phyloP scores from a whole-genome alignment of 2,797 vertebrate genomes.

The Anguilla obscura region DNA sequence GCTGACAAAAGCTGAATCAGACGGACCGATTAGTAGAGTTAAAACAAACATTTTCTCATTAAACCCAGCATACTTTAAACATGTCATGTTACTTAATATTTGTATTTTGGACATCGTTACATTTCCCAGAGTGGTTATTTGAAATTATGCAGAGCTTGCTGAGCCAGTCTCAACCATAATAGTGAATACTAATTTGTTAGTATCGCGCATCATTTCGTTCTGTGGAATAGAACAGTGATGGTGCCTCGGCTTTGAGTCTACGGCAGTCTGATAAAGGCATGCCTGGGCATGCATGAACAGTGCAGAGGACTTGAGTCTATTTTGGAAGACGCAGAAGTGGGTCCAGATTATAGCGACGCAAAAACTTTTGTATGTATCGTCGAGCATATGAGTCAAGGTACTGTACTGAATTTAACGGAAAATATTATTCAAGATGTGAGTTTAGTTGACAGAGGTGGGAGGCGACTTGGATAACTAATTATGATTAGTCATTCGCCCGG shows the following conservation, averaged over 20 bases:
- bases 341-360: not conserved
- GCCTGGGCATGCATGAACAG: slow-evolving; percentile 27
- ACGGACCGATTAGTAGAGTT: not conserved
- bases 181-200: not conserved
- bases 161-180: not conserved
- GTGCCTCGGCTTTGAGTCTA: not conserved
- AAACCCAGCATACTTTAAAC: not conserved
- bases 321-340: not conserved
- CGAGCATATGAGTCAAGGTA: slow-evolving; percentile 25
- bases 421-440: not conserved
- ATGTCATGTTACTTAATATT: not conserved
- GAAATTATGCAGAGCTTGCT: not conserved
- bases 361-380: not conserved
- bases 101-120: not conserved
- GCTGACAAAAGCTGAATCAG: not conserved
- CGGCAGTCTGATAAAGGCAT: not conserved
- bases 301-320: not conserved
- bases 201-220: slow-evolving; percentile 1
- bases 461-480: not conserved
- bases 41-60: not conserved
- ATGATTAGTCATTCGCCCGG: not conserved
- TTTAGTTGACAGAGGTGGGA: not conserved
- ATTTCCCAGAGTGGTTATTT: not conserved
- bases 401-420: not conserved
- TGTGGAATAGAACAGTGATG: not conserved